Base-by-base conservation (phyloP, 1,140 invertebrate genomes). In the Chironomus tepperi region DNA sequence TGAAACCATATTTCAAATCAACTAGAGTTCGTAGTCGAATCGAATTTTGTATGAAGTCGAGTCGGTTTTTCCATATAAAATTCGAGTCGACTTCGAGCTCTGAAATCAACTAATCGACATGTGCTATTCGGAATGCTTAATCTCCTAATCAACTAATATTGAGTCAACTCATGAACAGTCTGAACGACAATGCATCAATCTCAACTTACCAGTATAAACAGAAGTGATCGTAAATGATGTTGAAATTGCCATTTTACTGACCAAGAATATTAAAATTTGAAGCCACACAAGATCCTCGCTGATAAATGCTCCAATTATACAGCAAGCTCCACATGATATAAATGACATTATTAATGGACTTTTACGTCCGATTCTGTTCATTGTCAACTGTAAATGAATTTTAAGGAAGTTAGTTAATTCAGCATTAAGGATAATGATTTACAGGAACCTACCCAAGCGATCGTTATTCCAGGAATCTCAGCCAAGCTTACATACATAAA, bases 221-320 rank as follows among this genome's bases (percentile, higher is more conserved):
- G 88, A 89, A 1, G 88, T 81, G 8, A 88, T 83, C 3, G 86
- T 86, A 78, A 89, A 89, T 2, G 87, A 83, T 43, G 86, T 83
- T 0, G 88, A 88, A 15, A 88, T 87, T 6, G 85, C 86, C 76
- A 89, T 82, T 80, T 90, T 90, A 9, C 89, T 89, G 12, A 87
- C 77, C 10, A 91, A 81, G 76, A 89, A 90, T 7, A 90, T 78
- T 2, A 81, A 74, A 6, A 85, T 83, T 3, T 84, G 78, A 3
- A 82, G 76, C 86, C 86, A 87, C 16, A 80, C 81, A 18, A 81
- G 77, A 77, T 81, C 10, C n/a, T 57, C 47, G 9, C 10, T 10
- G 2, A 57, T 57, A 57, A 80, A 82, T 18, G 80, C 80, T 24
- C 81, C 81, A 42, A 81, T 81, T 0, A 83, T 79, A 78, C 87